A percentile compares a stretch with the other conserved stretches of the same genome.
phyloP scores from a whole-genome alignment of 2,797 vertebrate genomes.

The Echeneis naucrates region DNA sequence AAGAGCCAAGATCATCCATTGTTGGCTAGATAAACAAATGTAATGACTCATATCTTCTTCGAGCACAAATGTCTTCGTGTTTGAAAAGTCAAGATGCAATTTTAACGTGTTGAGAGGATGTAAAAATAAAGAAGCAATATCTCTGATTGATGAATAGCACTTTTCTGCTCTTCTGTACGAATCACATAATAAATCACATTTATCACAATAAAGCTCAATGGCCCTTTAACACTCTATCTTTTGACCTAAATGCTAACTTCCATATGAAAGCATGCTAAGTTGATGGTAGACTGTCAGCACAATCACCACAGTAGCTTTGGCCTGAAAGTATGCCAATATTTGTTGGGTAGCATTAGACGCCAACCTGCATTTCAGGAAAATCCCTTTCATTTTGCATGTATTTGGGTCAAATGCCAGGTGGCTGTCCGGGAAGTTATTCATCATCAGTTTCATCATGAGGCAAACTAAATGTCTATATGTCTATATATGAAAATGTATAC shows the following conservation, averaged over 20 bases:
- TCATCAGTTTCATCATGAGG: background rate
- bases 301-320: background rate
- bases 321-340: background rate
- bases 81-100: slow-evolving; percentile 31
- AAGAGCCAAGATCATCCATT: slow-evolving; percentile 26
- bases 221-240: background rate
- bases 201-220: background rate
- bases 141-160: slow-evolving; percentile 26
- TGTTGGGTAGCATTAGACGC: background rate
- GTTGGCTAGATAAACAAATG: slow-evolving; percentile 39
- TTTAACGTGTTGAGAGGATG: slow-evolving; percentile 13
- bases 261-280: too few relatives aligned
- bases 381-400: background rate
- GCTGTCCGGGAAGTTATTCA: too few relatives aligned
- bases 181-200: too few relatives aligned
- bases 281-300: background rate
- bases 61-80: slow-evolving; percentile 37
- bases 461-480: background rate
- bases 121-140: background rate
- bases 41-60: slow-evolving; percentile 35
- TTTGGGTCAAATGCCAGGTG: too few relatives aligned
- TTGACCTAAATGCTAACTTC: background rate
- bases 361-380: background rate
- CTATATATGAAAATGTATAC: too few relatives aligned
- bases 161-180: too few relatives aligned